Base-by-base conservation (phyloP, 2,113 vertebrate species). In the Charina bottae region DNA sequence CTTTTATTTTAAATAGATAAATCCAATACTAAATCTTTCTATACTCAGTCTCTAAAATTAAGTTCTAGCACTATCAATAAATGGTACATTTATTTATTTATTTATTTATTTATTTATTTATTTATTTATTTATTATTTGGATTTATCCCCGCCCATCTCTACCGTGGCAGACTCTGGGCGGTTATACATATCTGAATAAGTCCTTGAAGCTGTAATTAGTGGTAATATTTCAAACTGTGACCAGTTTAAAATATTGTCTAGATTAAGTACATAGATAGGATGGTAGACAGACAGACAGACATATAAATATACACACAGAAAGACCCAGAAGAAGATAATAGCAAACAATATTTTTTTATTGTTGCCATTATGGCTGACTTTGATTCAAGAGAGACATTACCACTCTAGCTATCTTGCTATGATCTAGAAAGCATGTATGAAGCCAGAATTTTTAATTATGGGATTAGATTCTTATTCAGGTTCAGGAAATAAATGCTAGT, bases 11-110 rank as follows among this genome's bases (percentile, higher is more conserved):
- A 54, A 58, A 93, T 53, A 90, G 55, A 55, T 6, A 89, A 42
- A 94, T 7, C n/a, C 42, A 83, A 0, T 94, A 37, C 6, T 88
- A 93, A 90, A 95, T 85, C n/a, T 64, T 95, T 94, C 15, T 96
- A 94, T 95, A 93, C 95, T 94, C 93, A 94, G 5, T 33, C 91
- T 91, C 56, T 95, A 90, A 95, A 95, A 83, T n/a, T 56, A 91
- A 89, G 64, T 93, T 83, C 58, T 28, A 92, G n/a, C 89, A 83
- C 89, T 83, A 91, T 95, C 95, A 96, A 93, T 95, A 95, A 92
- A 49, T 92, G 19, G 72, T 87, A 15, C n/a, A n/a, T n/a, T n/a
- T n/a, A n/a, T n/a, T n/a, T n/a, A n/a, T n/a, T n/a, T n/a, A n/a
- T n/a, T n/a, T n/a, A n/a, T n/a, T n/a, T n/a, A n/a, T n/a, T n/a